Evolutionary conservation across 1,140 invertebrate genomes (phyloP), one percentile per base, ranked within the genome.

Genomic region (Adoxophyes honmai): DNA sequence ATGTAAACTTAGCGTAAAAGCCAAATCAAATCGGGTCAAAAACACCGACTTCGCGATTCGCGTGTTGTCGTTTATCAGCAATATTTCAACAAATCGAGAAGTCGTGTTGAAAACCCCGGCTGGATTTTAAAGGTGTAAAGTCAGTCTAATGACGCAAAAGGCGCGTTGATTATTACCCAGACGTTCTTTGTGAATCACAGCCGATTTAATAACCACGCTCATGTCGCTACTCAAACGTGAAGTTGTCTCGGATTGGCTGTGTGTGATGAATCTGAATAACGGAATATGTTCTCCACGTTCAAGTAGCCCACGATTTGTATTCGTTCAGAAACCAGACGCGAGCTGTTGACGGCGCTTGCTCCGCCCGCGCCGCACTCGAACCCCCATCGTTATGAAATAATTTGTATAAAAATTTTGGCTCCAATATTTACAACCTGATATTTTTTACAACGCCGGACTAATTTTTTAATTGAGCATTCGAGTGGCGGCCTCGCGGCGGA

Each of bases 401-500:
- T 82, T 80, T 84, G 78, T 87, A 85, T 86, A 86, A 87, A 85
- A 86, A 84, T 82, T 86, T 83, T 81, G 84, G 68, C 78, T 82
- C 82, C 74, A 82, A 87, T 87, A 87, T 87, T 86, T 87, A 86
- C 82, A 87, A 78, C 62, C 66, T 79, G 73, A 73, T 70, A 77
- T 81, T 79, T 75, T 83, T 82, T 80, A 81, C 75, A 82, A 78
- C 54, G 70, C 81, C 79, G 76, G 84, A 83, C 78, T 82, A 76
- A 79, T 74, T 60, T 73, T 85, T 79, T 78, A 85, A 79, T 73
- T 73, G 75, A 75, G 59, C 62, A 60, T 56, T 52, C 55, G 68
- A 57, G 72, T 61, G 60, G 64, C 37, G 11, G 34, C 38, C n/a
- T 52, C 68, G 72, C 42, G 71, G 48, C 61, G 52, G 52, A 66